Base-by-base conservation (phyloP, 2,113 vertebrate species). In the Scopus umbretta region DNA sequence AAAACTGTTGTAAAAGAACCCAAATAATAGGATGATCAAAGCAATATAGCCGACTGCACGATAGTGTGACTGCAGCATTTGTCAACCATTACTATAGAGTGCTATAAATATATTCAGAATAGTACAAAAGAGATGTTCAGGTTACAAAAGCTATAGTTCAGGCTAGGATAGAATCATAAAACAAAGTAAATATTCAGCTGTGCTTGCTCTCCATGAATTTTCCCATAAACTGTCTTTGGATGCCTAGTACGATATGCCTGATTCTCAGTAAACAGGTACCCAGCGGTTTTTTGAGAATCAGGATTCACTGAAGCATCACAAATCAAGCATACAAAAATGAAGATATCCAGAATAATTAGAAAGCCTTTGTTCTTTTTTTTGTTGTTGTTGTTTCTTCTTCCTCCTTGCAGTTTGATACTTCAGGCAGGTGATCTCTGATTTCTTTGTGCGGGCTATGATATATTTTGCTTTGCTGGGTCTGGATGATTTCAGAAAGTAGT, bases 11-110 rank as follows among this genome's bases (percentile, higher is more conserved):
- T 93, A 81, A 93, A 83, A 87, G 82, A 86, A 92, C 80, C 85
- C 80, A 89, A 86, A 89, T 87, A 84, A 85, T 17, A 30, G 78
- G 56, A 75, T 81, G 91, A 93, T 93, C 94, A 96, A 96, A 97
- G 91, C 86, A 32, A 13, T 9, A 34, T 19, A 79, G 47, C 55
- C 6, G 4, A 14, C 74, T 56, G 62, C 58, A 21, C 13, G 38
- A 16, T 8, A 78, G 61, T 59, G 43, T 45, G 68, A 73, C 88
- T 94, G 86, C 68, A 75, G 56, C 34, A 40, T 75, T 67, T 94
- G 47, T n/a, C 86, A 86, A 38, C 80, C 92, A 62, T 62, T 80
- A 23, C 47, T 47, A 7, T 4, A 80, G 38, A 79, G 42, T 23
- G 9, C 76, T 71, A 42, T 27, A 94, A 90, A 88, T 73, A 68